Evolutionary conservation across 2,888 invertebrate genomes (phyloP), one percentile per base, ranked within the genome.

Genomic region (Sylvicola cinctus): DNA sequence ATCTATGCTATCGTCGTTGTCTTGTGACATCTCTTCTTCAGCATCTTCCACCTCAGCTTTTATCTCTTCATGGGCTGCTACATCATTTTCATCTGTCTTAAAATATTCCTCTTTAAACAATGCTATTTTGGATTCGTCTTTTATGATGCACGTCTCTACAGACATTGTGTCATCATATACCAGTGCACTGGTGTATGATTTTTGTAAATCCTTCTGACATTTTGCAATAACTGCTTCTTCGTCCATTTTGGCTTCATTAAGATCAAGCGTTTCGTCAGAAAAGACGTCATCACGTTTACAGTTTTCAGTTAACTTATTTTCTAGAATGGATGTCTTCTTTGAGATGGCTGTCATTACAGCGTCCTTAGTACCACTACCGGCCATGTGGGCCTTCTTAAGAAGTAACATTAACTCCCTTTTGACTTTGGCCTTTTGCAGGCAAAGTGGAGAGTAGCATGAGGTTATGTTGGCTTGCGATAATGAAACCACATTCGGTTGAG

Each of bases 401-500:
- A 73, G 46, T 37, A 63, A 45, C 44, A 74, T 49, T 32, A 84
- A 54, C 46, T 81, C 75, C 42, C 70, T 70, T 32, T 81, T 66
- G 4, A 83, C 61, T 43, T 68, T 67, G 4, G 68, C 70, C 49
- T 78, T 74, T 49, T 75, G 74, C 34, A 80, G 61, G 49, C 87
- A 88, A 31, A 78, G 54, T 1, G 85, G 81, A 1, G 87, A 87
- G 50, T 80, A 88, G 46, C 87, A 87, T 32, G 50, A 65, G 41
- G 63, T 59, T 58, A 48, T 73, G 52, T 55, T 64, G 36, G 50
- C 51, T 45, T 57, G 63, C 38, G 54, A 53, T 41, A 54, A 51
- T 42, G 68, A 68, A 39, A 64, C 60, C 31, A 62, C 57, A 41
- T 64, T 65, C 15, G 64, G 59, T 38, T 55, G 56, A 1, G 55